Evolutionary conservation across 2,888 invertebrate genomes (phyloP), one percentile per base, ranked within the genome.

Genomic region (Flexamia atlantica): DNA sequence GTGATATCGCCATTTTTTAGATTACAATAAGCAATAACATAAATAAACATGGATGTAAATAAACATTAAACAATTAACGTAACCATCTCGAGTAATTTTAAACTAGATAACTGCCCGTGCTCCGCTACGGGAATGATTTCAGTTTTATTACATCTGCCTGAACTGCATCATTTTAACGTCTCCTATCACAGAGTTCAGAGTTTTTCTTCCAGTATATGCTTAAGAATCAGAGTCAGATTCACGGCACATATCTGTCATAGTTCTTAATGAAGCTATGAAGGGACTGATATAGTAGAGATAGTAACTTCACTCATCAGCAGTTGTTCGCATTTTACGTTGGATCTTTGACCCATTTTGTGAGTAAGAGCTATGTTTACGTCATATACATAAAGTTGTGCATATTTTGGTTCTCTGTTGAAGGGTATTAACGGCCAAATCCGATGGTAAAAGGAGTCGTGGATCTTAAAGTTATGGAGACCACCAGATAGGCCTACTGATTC

Each of bases 361-460:
- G 53, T 20, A 53, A 53, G 7, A 53, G 53, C 53, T 64, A 25
- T 64, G 64, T 64, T 64, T 64, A 64, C 25, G 28, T 64, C 64
- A 25, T 64, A 64, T 64, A 64, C 9, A 36, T 64, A 64, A 64
- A 25, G 2, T 64, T 23, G 20, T 9, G 64, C 9, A 64, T 64
- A 64, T 25, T 64, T 64, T 64, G 28, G 64, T 25, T 64, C 14
- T 23, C 7, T 28, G 23, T 64, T 25, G 9, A 9, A 36, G 9
- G 36, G 36, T 36, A 64, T 64, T 64, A 64, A 64, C 14, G 23
- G 28, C 25, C 4, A 9, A 64, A 64, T 25, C 14, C 64, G 64
- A 64, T 14, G 64, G 64, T 10, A 23, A 64, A 64, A 64, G n/a
- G 36, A 20, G 28, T 64, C 64, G 28, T 64, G 64, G 14, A 64